Conservation (phyloP, 2,113 vertebrate genomes). For the Passerina amoena region DNA sequence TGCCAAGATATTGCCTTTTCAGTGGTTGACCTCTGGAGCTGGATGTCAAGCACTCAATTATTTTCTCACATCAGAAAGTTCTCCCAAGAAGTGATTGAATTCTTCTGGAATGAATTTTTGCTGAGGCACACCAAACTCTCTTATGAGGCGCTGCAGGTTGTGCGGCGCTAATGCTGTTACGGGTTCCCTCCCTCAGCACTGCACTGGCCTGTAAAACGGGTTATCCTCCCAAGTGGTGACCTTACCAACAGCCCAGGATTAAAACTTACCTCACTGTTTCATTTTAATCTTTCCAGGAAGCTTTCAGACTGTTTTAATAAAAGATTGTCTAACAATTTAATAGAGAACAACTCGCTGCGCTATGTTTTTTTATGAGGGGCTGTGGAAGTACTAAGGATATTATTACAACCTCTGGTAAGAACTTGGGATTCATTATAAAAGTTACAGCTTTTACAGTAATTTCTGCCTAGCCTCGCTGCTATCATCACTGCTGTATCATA, state of each 20-base stretch:
- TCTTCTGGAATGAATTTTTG: constrained; percentile 61
- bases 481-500: background rate
- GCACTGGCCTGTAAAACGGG: constrained; percentile 7
- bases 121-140: constrained; percentile 25
- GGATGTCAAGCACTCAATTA: constrained; percentile 77
- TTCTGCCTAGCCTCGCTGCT: background rate
- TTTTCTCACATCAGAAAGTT: constrained; percentile 69
- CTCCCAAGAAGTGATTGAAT: constrained; percentile 69
- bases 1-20: constrained; percentile 71
- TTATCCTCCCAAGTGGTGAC: constrained; percentile 27
- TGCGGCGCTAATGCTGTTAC: constrained; percentile 25
- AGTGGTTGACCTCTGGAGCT: constrained; percentile 68
- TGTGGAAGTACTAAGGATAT: background rate
- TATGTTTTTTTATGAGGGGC: background rate
- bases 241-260: background rate
- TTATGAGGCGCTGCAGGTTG: background rate
- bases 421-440: background rate
- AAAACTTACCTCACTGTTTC: constrained; percentile 33
- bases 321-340: constrained; percentile 13
- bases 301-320: constrained; percentile 30
- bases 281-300: constrained; percentile 51
- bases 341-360: background rate
- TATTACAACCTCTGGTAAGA: background rate
- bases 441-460: background rate
- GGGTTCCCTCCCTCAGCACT: background rate